Conservation (phyloP, 1,140 invertebrate species). For the Drosophila arizonae region DNA sequence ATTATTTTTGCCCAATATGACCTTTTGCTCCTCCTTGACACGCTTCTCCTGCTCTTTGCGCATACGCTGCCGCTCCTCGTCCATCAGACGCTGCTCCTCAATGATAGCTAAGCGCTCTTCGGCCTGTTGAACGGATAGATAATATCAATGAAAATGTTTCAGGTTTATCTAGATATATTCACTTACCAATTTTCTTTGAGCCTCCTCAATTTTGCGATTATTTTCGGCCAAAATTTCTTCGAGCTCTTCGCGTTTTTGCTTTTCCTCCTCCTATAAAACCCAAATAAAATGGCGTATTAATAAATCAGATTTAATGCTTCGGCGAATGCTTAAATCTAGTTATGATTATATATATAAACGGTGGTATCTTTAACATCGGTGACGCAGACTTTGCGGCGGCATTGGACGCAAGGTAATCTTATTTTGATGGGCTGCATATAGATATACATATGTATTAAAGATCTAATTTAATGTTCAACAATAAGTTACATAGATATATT, state of each 20-base stretch:
- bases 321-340: slow-evolving; percentile 63
- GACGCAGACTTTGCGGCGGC: slow-evolving; percentile 54
- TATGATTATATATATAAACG: slow-evolving; percentile 58
- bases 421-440: slow-evolving; percentile 60
- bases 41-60: slow-evolving; percentile 96
- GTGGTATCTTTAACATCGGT: slow-evolving; percentile 70
- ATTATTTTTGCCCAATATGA: slow-evolving; percentile 98
- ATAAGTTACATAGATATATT: slow-evolving; percentile 71
- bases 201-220: slow-evolving; percentile 98
- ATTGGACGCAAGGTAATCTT: slow-evolving; percentile 43
- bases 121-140: slow-evolving; percentile 86
- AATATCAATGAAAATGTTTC: background rate
- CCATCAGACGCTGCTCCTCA: slow-evolving; percentile 97
- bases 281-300: slow-evolving; percentile 71
- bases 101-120: slow-evolving; percentile 98
- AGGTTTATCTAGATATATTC: background rate
- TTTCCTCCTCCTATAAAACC: slow-evolving; percentile 95
- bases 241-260: slow-evolving; percentile 95
- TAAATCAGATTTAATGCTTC: slow-evolving; percentile 35
- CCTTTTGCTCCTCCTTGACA: slow-evolving; percentile 97
- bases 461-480: slow-evolving; percentile 69
- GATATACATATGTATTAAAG: slow-evolving; percentile 47
- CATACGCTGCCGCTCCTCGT: slow-evolving; percentile 96
- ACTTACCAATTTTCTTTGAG: slow-evolving; percentile 96
- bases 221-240: slow-evolving; percentile 98